Evolutionary conservation across 2,113 vertebrate species (phyloP).

Genomic region (Hyla sarda): DNA sequence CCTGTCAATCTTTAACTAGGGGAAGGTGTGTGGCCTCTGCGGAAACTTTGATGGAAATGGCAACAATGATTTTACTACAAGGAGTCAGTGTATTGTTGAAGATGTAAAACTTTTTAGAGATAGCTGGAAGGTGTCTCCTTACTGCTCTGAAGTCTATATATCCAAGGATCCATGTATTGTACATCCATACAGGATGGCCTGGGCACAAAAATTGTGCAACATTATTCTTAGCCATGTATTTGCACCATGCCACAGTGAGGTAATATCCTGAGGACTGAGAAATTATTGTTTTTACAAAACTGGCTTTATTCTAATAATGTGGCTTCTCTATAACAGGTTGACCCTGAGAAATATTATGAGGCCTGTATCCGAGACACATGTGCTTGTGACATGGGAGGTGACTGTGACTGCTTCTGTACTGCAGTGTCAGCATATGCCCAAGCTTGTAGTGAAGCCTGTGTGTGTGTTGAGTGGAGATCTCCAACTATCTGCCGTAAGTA

Average conservation of each 20-base stretch:
- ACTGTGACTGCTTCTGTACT: slow-evolving; percentile 73
- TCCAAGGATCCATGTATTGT: slow-evolving; percentile 71
- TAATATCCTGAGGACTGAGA: slow-evolving; percentile 57
- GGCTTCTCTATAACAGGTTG: slow-evolving; percentile 5
- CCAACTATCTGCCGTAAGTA: slow-evolving; percentile 75
- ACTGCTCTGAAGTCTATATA: slow-evolving; percentile 71
- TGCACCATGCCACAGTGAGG: slow-evolving; percentile 74
- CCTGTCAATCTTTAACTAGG: slow-evolving; percentile 62
- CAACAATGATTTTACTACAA: slow-evolving; percentile 78
- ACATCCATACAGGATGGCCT: slow-evolving; percentile 75
- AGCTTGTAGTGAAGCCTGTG: slow-evolving; percentile 70
- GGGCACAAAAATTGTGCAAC: slow-evolving; percentile 80
- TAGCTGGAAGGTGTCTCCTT: slow-evolving; percentile 79
- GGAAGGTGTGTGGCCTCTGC: slow-evolving; percentile 78
- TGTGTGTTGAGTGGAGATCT: slow-evolving; percentile 73
- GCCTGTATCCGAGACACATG: slow-evolving; percentile 72
- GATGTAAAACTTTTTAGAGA: slow-evolving; percentile 76
- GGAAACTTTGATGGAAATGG: slow-evolving; percentile 77
- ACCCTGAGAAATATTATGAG: slow-evolving; percentile 57
- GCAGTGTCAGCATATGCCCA: slow-evolving; percentile 74
- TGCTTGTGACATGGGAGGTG: slow-evolving; percentile 73
- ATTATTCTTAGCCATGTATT: slow-evolving; percentile 73
- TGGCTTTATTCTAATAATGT: neutral
- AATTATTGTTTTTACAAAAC: neutral
- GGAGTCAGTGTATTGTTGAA: slow-evolving; percentile 75